phyloP scores from a whole-genome alignment of 2,113 vertebrate species.

The Empidonax alnorum region DNA sequence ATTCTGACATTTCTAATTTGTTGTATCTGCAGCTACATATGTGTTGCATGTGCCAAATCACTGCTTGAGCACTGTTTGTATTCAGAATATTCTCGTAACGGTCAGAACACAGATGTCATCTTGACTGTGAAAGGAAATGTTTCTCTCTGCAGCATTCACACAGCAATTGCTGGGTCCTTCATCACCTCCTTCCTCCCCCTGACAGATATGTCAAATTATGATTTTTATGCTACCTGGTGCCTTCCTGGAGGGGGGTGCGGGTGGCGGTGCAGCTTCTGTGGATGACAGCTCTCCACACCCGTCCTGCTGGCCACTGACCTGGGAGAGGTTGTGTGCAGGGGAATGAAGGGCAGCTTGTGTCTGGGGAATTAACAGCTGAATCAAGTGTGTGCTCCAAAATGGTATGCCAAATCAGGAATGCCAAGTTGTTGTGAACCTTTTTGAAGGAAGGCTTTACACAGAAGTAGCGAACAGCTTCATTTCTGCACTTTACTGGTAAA shows the following conservation, averaged over 20 bases:
- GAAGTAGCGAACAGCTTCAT: background rate
- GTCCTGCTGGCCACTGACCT: background rate
- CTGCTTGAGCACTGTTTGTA: background rate
- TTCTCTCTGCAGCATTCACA: background rate
- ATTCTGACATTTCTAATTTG: background rate
- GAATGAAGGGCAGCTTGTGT: background rate
- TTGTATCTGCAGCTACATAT: background rate
- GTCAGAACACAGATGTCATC: background rate
- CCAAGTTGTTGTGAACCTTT: background rate
- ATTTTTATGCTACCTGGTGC: background rate
- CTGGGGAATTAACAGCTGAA: background rate
- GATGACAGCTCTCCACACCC: background rate
- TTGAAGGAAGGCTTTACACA: background rate
- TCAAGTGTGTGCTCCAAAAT: background rate
- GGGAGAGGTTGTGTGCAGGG: background rate
- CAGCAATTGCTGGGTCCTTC: background rate
- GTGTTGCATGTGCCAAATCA: background rate
- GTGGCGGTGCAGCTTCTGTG: background rate
- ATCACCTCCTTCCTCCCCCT: background rate
- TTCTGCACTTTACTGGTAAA: background rate
- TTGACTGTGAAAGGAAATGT: background rate
- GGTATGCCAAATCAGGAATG: background rate
- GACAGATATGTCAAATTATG: background rate
- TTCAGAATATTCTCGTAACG: background rate
- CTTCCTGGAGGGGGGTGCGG: background rate